phyloP scores from a whole-genome alignment of 2,888 invertebrate genomes.

The Linyphia triangularis region DNA sequence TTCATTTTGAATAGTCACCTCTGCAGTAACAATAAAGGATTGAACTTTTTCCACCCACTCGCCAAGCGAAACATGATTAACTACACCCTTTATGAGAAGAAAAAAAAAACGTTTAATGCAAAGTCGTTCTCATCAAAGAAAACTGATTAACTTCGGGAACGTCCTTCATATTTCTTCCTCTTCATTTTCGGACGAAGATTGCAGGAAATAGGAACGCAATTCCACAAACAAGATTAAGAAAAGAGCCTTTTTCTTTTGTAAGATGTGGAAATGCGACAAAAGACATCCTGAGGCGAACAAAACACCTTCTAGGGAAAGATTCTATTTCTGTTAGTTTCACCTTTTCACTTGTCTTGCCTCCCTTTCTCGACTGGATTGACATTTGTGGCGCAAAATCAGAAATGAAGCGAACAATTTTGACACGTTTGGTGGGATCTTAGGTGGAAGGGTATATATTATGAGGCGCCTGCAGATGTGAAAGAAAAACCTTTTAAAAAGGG shows the following conservation, averaged over 20 bases:
- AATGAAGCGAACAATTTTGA: constrained; percentile 3
- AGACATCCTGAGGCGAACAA: neutral
- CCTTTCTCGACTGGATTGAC: neutral
- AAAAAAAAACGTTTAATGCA: neutral
- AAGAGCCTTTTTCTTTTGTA: neutral
- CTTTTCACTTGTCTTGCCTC: neutral
- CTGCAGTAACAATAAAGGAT: neutral
- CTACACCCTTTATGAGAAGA: neutral
- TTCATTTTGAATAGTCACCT: no score
- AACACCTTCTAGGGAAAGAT: neutral
- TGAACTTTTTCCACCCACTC: neutral
- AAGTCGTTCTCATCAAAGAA: neutral
- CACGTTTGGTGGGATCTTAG: neutral
- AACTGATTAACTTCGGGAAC: neutral
- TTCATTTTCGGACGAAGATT: no score
- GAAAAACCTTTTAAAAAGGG: neutral
- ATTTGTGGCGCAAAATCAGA: neutral
- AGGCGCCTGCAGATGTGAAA: neutral
- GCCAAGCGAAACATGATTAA: neutral
- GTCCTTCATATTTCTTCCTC: no score
- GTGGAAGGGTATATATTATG: neutral
- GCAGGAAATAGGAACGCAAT: neutral
- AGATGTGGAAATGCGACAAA: neutral
- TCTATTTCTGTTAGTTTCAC: neutral
- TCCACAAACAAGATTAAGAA: neutral